Conservation (phyloP, 2,113 vertebrate genomes). For the Semnopithecus entellus region DNA sequence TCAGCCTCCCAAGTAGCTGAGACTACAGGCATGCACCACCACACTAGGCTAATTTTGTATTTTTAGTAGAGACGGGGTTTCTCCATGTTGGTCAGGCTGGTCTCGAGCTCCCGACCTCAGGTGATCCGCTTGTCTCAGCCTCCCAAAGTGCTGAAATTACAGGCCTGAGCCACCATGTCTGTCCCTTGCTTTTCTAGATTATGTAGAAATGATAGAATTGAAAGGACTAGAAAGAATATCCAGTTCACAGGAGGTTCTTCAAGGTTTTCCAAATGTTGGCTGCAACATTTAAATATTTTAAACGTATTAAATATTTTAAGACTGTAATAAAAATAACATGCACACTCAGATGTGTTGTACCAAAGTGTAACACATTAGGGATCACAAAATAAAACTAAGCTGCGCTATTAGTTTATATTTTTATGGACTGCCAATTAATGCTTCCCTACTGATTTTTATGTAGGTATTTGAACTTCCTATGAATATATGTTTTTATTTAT, state of each 20-base stretch:
- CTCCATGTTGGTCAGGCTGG: too few relatives aligned
- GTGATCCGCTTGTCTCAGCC: too few relatives aligned
- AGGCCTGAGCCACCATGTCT: too few relatives aligned
- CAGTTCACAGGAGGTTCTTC: not conserved
- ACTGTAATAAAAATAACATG: not conserved
- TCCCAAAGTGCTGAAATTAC: too few relatives aligned
- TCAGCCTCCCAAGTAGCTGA: too few relatives aligned
- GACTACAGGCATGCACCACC: too few relatives aligned
- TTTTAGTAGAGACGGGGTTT: too few relatives aligned
- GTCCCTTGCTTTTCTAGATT: not conserved
- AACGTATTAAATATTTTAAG: slow-evolving; percentile 36
- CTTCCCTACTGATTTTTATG: not conserved
- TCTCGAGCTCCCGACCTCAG: too few relatives aligned
- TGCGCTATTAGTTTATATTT: not conserved
- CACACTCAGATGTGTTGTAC: not conserved
- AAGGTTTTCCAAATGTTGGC: not conserved
- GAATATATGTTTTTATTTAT: slow-evolving; percentile 6
- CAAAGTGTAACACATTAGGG: not conserved
- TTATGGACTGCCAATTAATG: slow-evolving; percentile 12
- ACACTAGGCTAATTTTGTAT: too few relatives aligned
- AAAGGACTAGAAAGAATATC: not conserved
- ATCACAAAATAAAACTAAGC: slow-evolving; percentile 27
- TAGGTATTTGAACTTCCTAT: not conserved
- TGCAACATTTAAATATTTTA: slow-evolving; percentile 19
- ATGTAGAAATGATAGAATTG: slow-evolving; percentile 17